Base-by-base conservation (phyloP, 2,113 vertebrate genomes). In the Corythoichthys haematopterus region DNA sequence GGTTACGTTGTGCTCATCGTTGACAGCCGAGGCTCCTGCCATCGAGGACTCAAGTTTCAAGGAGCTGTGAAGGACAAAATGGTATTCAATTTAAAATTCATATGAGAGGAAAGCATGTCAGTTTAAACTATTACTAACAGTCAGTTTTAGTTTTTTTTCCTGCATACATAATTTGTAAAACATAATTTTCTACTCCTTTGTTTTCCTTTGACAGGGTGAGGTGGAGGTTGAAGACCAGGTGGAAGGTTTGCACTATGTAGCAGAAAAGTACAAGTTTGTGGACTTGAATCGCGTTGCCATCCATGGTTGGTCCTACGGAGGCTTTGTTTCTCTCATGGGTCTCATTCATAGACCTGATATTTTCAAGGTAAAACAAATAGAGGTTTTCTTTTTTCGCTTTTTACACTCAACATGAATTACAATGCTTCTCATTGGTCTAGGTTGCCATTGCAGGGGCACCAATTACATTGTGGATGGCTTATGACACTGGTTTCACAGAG, bases 221-320 rank as follows among this genome's bases (percentile, higher is more conserved):
- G 95, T 98, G 82, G 96, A 98, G 89, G 96, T 98, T 0, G 95
- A 97, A 80, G 96, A 98, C 90, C 96, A 98, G 89, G 96, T 98
- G 82, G 96, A 98, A 80, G 96, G 96, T 64, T 87, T 98, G 80
- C 93, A 97, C 87, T 98, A 93, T 0, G 94, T 97, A 79, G 94
- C 96, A 0, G 93, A 97, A 79, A 96, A 95, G 88, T 98, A 94
- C 40, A 95, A 95, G 84, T 98, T 98, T 84, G 84, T 98, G 6
- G 96, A 98, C 90, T 82, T 98, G 85, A 94, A 92, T 84, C 94
- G 96, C 0, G 94, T 98, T 0, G 96, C 96, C 80, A 98, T 98
- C 76, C 96, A 98, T 0, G 96, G 96, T 83, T 98, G 96, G 96
- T 98, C 96, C 0, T 98, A 98, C 0, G 96, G 96, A 0, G 96